These are phyloP conservation scores for Nothobranchius kuhntae DNA, from an alignment of 2,113 vertebrate genomes.

Conservation along the genomic window DNA sequence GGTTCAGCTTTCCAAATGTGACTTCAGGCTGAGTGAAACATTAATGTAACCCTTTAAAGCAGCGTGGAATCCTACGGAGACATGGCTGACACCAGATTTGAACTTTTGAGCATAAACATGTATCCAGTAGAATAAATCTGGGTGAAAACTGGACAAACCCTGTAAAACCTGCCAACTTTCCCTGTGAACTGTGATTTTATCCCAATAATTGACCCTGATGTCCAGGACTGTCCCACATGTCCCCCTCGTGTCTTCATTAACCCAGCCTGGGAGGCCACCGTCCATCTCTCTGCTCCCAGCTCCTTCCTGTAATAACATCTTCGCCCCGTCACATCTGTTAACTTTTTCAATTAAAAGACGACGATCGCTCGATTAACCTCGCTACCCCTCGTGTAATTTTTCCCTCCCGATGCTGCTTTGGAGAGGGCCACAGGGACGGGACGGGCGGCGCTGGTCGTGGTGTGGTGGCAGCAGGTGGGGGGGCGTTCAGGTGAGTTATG, in stretches of 20 bases:
- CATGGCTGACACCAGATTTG: too few species aligned
- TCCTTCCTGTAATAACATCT: conserved; percentile 61
- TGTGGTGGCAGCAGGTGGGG: conserved; percentile 46
- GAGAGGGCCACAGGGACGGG: conserved; percentile 55
- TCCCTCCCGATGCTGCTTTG: conserved; percentile 52
- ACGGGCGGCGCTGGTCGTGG: not conserved
- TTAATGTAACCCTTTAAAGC: too few species aligned
- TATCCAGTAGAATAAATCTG: too few species aligned
- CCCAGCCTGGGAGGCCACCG: conserved; percentile 47
- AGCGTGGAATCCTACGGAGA: too few species aligned
- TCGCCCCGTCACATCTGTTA: conserved; percentile 56
- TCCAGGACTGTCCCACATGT: conserved; percentile 31
- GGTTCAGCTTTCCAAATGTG: too few species aligned
- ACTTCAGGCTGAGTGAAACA: too few species aligned
- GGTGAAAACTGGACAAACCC: too few species aligned
- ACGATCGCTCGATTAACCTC: conserved; percentile 69
- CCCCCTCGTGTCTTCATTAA: conserved; percentile 62
- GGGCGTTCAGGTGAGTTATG: conserved; percentile 56
- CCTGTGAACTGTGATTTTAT: conserved; percentile 11
- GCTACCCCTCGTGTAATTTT: conserved; percentile 54
- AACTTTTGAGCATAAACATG: too few species aligned
- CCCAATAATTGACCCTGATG: conserved; percentile 40
- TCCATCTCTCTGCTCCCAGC: conserved; percentile 50
- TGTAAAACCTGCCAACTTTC: too few species aligned
- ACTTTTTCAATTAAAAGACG: conserved; percentile 76